These are phyloP conservation scores for Drosophila prostipennis DNA, from an alignment of 2,888 invertebrate species.

Conservation along the genomic window DNA sequence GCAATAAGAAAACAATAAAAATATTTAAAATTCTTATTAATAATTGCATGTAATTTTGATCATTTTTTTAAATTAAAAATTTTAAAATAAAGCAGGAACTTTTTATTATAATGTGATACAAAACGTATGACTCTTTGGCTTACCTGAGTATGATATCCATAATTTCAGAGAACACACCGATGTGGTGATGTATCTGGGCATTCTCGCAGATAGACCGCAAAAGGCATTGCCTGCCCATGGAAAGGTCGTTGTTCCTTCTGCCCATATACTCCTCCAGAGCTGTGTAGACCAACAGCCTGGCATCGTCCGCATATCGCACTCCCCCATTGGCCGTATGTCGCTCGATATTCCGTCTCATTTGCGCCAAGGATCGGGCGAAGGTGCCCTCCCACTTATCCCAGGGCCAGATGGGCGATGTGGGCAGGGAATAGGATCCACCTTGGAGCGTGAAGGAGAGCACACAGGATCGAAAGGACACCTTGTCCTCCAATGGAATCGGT, in stretches of 20 bases:
- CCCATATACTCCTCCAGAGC: conserved; percentile 78
- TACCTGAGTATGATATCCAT: conserved; percentile 79
- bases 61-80: too few species aligned
- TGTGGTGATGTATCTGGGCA: conserved; percentile 75
- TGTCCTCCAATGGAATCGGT: conserved; percentile 77
- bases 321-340: conserved; percentile 52
- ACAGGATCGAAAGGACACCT: conserved; percentile 76
- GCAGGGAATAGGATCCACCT: conserved; percentile 75
- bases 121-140: too few species aligned
- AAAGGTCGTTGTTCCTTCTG: conserved; percentile 41
- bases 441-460: conserved; percentile 78
- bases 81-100: too few species aligned
- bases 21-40: too few species aligned
- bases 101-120: too few species aligned
- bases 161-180: conserved; percentile 76
- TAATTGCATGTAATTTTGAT: too few species aligned
- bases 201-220: conserved; percentile 82
- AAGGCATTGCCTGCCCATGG: conserved; percentile 73
- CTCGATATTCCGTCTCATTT: conserved; percentile 61
- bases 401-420: conserved; percentile 74
- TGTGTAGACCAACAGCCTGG: conserved; percentile 77
- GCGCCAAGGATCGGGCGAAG: conserved; percentile 71
- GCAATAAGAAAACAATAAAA: too few species aligned
- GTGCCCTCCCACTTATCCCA: conserved; percentile 82
- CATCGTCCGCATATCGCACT: conserved; percentile 71